Conservation (phyloP, 2,888 invertebrate species). For the Laothoe populi region DNA sequence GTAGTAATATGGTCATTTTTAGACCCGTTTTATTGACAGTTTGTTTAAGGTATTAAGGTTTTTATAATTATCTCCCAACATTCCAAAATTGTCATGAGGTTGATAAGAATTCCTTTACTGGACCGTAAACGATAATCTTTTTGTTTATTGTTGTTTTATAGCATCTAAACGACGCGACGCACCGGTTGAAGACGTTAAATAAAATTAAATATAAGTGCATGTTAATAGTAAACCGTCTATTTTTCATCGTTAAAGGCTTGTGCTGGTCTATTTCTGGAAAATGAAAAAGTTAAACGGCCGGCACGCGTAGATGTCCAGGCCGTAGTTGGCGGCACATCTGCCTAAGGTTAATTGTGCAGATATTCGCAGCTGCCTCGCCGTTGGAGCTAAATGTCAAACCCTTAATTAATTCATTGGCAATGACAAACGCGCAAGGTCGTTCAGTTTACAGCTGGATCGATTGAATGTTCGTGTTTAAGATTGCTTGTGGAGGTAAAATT, state of each 20-base stretch:
- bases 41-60: background rate
- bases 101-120: background rate
- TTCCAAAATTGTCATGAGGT: background rate
- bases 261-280: conserved; percentile 35
- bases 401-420: conserved; percentile 27
- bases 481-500: background rate
- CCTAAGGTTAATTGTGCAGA: conserved; percentile 64
- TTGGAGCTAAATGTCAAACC: conserved; percentile 76
- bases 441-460: conserved; percentile 1
- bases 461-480: background rate
- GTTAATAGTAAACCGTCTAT: background rate
- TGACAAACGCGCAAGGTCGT: conserved; percentile 26
- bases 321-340: conserved; percentile 71
- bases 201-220: conserved; percentile 4
- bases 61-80: background rate
- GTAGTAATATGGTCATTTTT: background rate
- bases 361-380: conserved; percentile 72
- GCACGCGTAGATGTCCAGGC: conserved; percentile 38
- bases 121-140: background rate
- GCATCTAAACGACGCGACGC: conserved; percentile 19
- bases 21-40: background rate
- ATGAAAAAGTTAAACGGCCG: conserved; percentile 55
- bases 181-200: background rate
- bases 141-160: background rate
- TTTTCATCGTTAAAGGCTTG: conserved; percentile 7